phyloP scores from a whole-genome alignment of 2,113 vertebrate species.

The Podarcis muralis region DNA sequence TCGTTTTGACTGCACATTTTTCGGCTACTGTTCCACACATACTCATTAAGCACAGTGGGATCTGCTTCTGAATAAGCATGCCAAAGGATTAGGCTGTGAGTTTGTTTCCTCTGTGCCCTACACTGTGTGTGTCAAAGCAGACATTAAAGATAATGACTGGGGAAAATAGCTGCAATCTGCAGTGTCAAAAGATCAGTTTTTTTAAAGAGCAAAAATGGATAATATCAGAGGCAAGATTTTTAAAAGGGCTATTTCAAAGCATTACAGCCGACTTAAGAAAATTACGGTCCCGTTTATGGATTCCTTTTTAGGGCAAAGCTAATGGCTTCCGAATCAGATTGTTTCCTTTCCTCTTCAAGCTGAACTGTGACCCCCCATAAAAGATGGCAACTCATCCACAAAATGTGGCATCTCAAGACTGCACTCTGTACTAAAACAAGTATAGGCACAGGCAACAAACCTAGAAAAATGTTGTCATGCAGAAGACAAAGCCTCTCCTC shows the following conservation, averaged over 20 bases:
- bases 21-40: neutral
- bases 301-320: constrained; percentile 28
- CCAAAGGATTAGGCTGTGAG: neutral
- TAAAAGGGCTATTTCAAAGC: neutral
- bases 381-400: neutral
- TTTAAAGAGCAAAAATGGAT: constrained; percentile 19
- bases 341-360: constrained; percentile 35
- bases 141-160: constrained; percentile 9
- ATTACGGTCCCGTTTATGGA: constrained; percentile 18
- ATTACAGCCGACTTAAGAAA: constrained; percentile 6
- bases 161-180: constrained; percentile 22
- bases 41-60: neutral
- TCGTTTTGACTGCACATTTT: neutral
- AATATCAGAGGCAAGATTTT: neutral
- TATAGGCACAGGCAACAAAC: neutral
- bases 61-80: neutral
- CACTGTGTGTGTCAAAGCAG: constrained; percentile 15
- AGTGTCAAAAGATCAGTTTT: constrained; percentile 18
- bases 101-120: neutral
- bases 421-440: neutral
- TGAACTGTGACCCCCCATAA: constrained; percentile 1
- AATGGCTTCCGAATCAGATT: constrained; percentile 28
- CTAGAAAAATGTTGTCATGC: neutral
- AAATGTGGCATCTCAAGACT: neutral
- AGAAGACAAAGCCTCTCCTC: neutral